Evolutionary conservation across 1,140 invertebrate genomes (phyloP).

Genomic region (Drosophila dunni): DNA sequence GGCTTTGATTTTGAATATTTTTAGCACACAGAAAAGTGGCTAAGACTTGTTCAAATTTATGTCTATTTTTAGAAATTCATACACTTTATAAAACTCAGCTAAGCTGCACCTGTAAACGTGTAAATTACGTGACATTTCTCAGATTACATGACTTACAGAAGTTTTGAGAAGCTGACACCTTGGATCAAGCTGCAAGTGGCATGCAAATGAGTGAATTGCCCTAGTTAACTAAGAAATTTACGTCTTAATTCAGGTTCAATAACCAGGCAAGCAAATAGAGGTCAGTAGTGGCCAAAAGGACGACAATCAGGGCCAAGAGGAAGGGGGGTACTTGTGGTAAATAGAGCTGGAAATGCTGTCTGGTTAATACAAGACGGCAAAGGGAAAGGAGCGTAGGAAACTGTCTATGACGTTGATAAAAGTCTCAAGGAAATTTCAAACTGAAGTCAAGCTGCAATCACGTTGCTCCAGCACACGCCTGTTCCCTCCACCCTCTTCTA

Average conservation of each 20-base stretch:
- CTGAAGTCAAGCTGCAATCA: constrained; percentile 10
- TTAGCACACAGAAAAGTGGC: too few relatives aligned
- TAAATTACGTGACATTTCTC: constrained; percentile 8
- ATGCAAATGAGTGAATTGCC: constrained; percentile 38
- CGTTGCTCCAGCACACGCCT: constrained; percentile 6
- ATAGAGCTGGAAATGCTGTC: background rate
- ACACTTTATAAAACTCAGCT: too few relatives aligned
- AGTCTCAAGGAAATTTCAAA: constrained; percentile 14
- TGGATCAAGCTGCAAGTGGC: constrained; percentile 10
- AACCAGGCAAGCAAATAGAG: constrained; percentile 18
- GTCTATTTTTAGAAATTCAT: background rate
- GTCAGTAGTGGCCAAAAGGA: constrained; percentile 17
- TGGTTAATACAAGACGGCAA: constrained; percentile 22
- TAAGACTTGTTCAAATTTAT: background rate
- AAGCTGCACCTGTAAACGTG: background rate
- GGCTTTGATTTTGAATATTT: too few relatives aligned
- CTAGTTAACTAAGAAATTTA: constrained; percentile 19
- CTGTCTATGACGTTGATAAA: constrained; percentile 14
- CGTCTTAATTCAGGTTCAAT: constrained; percentile 16
- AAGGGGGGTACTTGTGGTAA: background rate
- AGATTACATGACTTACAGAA: background rate
- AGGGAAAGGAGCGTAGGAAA: background rate
- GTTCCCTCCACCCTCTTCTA: background rate
- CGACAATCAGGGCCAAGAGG: too few relatives aligned
- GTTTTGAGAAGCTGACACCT: background rate